Base-by-base conservation (phyloP, 2,113 vertebrate genomes). In the Meles meles region DNA sequence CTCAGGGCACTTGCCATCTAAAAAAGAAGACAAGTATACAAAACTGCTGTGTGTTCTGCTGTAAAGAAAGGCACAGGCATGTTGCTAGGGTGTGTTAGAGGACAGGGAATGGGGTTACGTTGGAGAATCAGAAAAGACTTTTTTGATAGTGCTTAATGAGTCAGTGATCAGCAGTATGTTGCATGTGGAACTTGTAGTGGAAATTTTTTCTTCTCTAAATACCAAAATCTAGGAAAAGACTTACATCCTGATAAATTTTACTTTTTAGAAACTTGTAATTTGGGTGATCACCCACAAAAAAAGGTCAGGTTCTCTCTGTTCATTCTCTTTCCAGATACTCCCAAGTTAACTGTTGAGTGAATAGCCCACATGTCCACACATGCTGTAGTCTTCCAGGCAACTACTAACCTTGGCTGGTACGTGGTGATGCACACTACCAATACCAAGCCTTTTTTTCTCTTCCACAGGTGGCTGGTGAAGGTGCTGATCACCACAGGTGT, bases 371-470 rank as follows among this genome's bases (percentile, higher is more conserved):
- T 97, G 25, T 95, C 86, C 59, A 69, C 5, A 4, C 7, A 5
- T 95, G 91, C 96, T 97, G 93, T 94, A 98, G 98, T 97, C 93
- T 97, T 98, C 86, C 88, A 52, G 98, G 97, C 98, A 94, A 97
- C 96, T 98, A 98, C 99, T 98, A 99, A 99, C 98, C 92, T 96
- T 97, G 99, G 99, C 99, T 99, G 99, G 99, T 99, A 99, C 96
- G 95, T 99, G 99, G 99, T 98, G 98, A 98, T 98, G 93, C 97
- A 97, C 98, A 97, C 99, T 99, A 98, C 99, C 99, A 99, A 99
- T 99, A 99, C 99, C 99, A 98, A 99, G 99, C 99, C 99, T 99
- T 98, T 99, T 99, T 99, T 99, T 99, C 99, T 99, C 99, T 99
- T 99, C 98, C 99, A 98, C 99, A 99, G 99, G 99, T 99, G 98